Percentiles rank a stretch among this genome's conserved stretches.
phyloP scores from a whole-genome alignment of 2,113 vertebrate species.

The Arothron firmamentum region DNA sequence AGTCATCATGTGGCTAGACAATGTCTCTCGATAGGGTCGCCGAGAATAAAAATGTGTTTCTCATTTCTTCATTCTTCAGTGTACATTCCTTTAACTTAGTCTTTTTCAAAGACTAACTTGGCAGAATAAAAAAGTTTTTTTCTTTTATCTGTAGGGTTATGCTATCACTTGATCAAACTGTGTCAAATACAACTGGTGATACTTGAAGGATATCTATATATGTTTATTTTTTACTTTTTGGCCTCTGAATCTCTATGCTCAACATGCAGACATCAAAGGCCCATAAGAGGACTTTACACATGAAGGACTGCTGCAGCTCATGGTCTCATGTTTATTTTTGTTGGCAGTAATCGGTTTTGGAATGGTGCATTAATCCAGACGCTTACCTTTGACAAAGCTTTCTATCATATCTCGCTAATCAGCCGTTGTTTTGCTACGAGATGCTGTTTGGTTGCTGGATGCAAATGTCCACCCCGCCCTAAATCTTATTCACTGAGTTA shows the following conservation, averaged over 20 bases:
- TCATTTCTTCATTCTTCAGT: too few species aligned
- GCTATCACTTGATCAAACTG: too few species aligned
- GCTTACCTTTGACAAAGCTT: not conserved
- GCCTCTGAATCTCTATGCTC: not conserved
- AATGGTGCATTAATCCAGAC: slow-evolving; percentile 16
- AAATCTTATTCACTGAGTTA: slow-evolving; percentile 27
- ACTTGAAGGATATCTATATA: slow-evolving; percentile 27
- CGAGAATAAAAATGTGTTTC: too few species aligned
- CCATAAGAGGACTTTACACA: not conserved
- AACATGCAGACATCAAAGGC: slow-evolving; percentile 40
- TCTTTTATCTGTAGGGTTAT: slow-evolving; percentile 9
- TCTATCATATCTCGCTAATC: slow-evolving; percentile 5
- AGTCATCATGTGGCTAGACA: too few species aligned
- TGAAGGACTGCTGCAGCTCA: too few species aligned
- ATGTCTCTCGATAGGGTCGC: too few species aligned
- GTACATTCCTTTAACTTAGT: too few species aligned
- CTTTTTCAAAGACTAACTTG: too few species aligned
- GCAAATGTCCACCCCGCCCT: slow-evolving; percentile 40
- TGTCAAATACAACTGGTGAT: not conserved
- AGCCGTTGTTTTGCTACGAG: slow-evolving; percentile 8
- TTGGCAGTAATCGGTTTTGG: slow-evolving; percentile 2
- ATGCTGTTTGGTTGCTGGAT: slow-evolving; percentile 9
- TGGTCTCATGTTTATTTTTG: not conserved
- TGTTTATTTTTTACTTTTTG: slow-evolving; percentile 20
- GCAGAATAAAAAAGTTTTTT: not conserved